phyloP scores from a whole-genome alignment of 2,888 invertebrate species.

The Dolomedes plantarius region DNA sequence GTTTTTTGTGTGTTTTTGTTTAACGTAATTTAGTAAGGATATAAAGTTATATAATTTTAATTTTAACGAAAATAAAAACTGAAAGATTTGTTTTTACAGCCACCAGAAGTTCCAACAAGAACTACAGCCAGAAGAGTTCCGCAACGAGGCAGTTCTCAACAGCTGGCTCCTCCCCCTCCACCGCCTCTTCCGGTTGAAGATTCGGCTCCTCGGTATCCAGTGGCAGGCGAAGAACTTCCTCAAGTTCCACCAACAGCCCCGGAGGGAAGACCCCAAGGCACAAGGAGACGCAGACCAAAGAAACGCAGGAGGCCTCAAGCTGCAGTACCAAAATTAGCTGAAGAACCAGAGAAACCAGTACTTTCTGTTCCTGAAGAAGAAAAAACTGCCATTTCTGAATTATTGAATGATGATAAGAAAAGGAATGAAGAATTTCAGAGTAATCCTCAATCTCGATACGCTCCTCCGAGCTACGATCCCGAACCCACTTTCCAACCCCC shows the following conservation, averaged over 20 bases:
- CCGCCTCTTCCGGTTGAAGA: neutral
- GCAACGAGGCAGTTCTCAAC: conserved; percentile 6
- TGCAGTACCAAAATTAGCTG: neutral
- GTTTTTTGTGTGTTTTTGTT: too few relatives aligned
- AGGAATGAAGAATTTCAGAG: neutral
- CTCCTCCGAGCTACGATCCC: conserved; percentile 4
- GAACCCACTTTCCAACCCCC: neutral
- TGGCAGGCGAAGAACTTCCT: conserved; percentile 10
- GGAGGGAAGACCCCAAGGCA: conserved; percentile 13
- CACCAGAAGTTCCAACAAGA: neutral
- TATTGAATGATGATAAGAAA: conserved; percentile 12
- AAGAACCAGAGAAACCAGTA: neutral
- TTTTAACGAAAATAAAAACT: too few relatives aligned
- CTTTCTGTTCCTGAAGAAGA: neutral
- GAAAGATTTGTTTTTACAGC: neutral
- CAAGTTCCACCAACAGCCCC: conserved; percentile 11
- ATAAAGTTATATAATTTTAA: too few relatives aligned
- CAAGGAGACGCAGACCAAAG: conserved; percentile 46
- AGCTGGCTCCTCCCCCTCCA: neutral
- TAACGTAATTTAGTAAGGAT: too few relatives aligned
- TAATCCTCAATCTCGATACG: neutral
- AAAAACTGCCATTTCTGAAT: conserved; percentile 10
- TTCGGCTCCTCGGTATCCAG: neutral
- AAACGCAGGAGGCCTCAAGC: conserved; percentile 59
- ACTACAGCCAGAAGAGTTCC: conserved; percentile 43